Evolutionary conservation across 2,797 vertebrate genomes (phyloP), one percentile per base, ranked within the genome.

Genomic region (Pelodytes ibericus): DNA sequence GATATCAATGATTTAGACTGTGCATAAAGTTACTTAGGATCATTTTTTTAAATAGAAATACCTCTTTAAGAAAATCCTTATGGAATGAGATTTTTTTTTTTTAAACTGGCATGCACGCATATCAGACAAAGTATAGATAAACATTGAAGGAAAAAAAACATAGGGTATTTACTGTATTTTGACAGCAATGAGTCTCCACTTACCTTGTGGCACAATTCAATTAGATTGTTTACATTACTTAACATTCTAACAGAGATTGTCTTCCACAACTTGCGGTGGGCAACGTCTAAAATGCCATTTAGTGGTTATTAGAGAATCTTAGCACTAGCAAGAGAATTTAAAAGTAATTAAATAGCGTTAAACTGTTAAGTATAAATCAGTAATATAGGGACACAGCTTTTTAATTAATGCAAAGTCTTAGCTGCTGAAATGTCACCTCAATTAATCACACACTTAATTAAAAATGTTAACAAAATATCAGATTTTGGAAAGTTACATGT

Each of bases 361-460:
- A 65, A 65, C 51, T 30, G 60, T 64, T 33, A 22, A 49, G 39
- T 66, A 59, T 47, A 65, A 64, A 60, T 20, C 30, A 39, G 62
- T 4, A n/a, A 18, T n/a, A 16, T 68, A 72, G 67, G 60, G 67
- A 33, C 63, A 61, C 70, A 72, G 70, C 63, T 3, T 49, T 59
- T 53, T 67, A 68, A 78, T 78, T 78, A 71, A 78, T 67, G 70
- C 30, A 53, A 24, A 44, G 30, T 72, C 30, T 18, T 59, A 33
- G 61, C 27, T 25, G 16, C 62, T 39, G 33, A 67, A 78, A 78
- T 78, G 76, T 78, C 76, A 78, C 63, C 62, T 58, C 70, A 67
- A 78, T 78, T 78, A 78, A 78, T 78, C 70, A 78, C 25, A 62
- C 44, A 66, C 63, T 68, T 78, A 67, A 72, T 78, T 78, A 78